Evolutionary conservation across 2,888 invertebrate genomes (phyloP).

Genomic region (Eupeodes latifasciatus): DNA sequence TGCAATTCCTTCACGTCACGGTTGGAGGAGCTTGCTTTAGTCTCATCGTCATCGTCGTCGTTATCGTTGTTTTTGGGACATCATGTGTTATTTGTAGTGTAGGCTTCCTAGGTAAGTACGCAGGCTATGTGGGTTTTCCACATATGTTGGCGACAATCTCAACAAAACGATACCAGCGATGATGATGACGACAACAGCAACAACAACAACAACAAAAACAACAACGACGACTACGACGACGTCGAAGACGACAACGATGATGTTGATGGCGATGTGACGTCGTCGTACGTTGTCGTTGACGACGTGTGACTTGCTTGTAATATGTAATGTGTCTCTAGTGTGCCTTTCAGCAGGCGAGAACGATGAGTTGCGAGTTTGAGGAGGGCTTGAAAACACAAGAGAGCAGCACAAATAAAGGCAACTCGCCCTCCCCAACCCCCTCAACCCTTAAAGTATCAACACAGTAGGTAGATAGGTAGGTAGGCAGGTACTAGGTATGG

Average conservation of each 20-base stretch:
- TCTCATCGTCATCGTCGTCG: neutral
- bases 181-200: constrained; percentile 9
- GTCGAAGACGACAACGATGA: constrained; percentile 10
- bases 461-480: neutral
- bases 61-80: constrained; percentile 29
- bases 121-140: constrained; percentile 62
- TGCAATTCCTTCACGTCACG: constrained; percentile 50
- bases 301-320: constrained; percentile 72
- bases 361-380: constrained; percentile 65
- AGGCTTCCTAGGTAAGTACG: constrained; percentile 30
- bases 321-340: constrained; percentile 76
- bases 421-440: neutral
- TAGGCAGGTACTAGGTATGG: neutral
- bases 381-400: constrained; percentile 51
- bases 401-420: constrained; percentile 60
- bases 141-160: constrained; percentile 55
- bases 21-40: constrained; percentile 41
- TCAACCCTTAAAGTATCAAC: neutral
- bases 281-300: constrained; percentile 17
- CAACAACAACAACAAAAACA: constrained; percentile 27
- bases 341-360: constrained; percentile 70
- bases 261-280: constrained; percentile 38
- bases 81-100: neutral
- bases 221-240: neutral
- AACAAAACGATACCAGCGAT: constrained; percentile 17